A percentile compares a stretch with the other conserved stretches of the same genome.
Conservation (phyloP, 2,888 invertebrate genomes). For the Lycaena phlaeas region DNA sequence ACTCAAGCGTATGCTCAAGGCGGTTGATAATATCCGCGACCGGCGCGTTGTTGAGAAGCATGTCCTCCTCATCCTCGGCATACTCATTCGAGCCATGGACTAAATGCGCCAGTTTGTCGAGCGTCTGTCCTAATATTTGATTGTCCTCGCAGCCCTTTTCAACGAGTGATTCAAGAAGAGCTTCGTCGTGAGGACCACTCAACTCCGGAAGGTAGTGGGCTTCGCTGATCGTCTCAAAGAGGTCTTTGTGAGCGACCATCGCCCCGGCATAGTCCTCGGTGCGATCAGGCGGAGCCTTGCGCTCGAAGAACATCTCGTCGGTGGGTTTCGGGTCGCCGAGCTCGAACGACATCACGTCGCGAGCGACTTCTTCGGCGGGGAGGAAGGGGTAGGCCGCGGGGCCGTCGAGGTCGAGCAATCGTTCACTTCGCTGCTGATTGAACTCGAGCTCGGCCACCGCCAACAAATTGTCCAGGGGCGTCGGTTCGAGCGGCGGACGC, state of each 20-base stretch:
- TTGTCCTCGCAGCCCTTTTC: conserved; percentile 76
- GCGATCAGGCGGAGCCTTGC: conserved; percentile 37
- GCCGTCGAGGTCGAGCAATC: conserved; percentile 37
- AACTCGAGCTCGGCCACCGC: conserved; percentile 78
- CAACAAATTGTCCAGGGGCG: conserved; percentile 75
- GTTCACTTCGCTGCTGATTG: conserved; percentile 68
- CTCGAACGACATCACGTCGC: conserved; percentile 58
- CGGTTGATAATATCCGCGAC: conserved; percentile 76
- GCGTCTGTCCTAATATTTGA: conserved; percentile 59
- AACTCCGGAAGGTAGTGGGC: conserved; percentile 62
- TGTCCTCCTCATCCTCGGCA: conserved; percentile 60
- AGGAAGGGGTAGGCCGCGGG: conserved; percentile 39
- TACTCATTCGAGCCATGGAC: conserved; percentile 56
- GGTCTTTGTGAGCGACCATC: conserved; percentile 52
- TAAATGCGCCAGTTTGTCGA: conserved; percentile 55
- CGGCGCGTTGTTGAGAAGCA: conserved; percentile 56
- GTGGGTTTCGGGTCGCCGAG: conserved; percentile 44
- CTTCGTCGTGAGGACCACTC: conserved; percentile 63
- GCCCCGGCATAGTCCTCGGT: conserved; percentile 44
- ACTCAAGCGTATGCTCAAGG: conserved; percentile 74
- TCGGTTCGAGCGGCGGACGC: conserved; percentile 49
- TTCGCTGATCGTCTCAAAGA: conserved; percentile 65
- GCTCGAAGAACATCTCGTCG: conserved; percentile 50
- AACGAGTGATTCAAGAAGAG: conserved; percentile 73
- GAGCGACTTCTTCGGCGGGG: conserved; percentile 46